Conservation (phyloP, 2,113 vertebrate species). For the Callipepla californica region DNA sequence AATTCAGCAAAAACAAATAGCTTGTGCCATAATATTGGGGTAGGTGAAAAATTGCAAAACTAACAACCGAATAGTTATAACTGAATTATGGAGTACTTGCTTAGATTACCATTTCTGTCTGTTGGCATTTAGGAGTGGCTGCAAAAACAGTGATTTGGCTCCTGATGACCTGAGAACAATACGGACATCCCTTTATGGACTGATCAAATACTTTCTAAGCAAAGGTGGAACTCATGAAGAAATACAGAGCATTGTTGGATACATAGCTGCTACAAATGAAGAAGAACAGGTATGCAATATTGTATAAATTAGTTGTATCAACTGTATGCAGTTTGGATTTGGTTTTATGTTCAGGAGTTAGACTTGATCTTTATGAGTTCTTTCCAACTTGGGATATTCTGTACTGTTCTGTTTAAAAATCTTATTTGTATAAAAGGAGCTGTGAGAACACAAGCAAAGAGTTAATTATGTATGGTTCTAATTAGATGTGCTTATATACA, state of each 20-base stretch:
- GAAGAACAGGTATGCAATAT: constrained; percentile 89
- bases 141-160: constrained; percentile 83
- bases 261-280: constrained; percentile 89
- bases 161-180: constrained; percentile 91
- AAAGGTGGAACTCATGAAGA: constrained; percentile 95
- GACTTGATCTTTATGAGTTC: background rate
- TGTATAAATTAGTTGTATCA: background rate
- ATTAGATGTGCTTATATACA: background rate
- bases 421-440: background rate
- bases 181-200: constrained; percentile 88
- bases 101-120: constrained; percentile 41
- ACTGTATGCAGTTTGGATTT: background rate
- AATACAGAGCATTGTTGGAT: constrained; percentile 95
- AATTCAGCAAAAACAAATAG: background rate
- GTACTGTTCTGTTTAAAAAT: background rate
- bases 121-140: constrained; percentile 54
- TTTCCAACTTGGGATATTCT: background rate
- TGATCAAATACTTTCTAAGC: constrained; percentile 96
- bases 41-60: background rate
- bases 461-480: fast-evolving
- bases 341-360: background rate
- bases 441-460: background rate
- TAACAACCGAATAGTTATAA: background rate
- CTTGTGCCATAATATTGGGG: background rate
- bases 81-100: background rate